Evolutionary conservation across 1,140 invertebrate genomes (phyloP), one percentile per base, ranked within the genome.

Genomic region (Bathynomus jamesi): DNA sequence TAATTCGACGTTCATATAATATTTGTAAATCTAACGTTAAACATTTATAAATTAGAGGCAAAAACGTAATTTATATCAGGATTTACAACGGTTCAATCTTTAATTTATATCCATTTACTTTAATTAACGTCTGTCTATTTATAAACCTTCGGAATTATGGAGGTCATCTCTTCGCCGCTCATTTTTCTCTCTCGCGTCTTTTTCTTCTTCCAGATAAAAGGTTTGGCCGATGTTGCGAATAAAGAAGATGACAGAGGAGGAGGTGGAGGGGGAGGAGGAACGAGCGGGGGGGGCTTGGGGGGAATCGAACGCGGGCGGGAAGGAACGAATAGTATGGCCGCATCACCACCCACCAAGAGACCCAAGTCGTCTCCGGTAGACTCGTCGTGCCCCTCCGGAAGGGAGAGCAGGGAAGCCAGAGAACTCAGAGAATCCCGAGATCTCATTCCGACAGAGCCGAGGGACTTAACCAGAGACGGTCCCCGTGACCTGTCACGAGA

Each of bases 161-260:
- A n/a, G n/a, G n/a, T n/a, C n/a, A n/a, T n/a, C n/a, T n/a, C n/a
- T n/a, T n/a, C n/a, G n/a, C n/a, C n/a, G n/a, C n/a, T n/a, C n/a
- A n/a, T n/a, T n/a, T n/a, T n/a, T n/a, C n/a, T n/a, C n/a, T n/a
- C n/a, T n/a, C n/a, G n/a, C n/a, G n/a, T n/a, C n/a, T n/a, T n/a
- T n/a, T n/a, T n/a, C n/a, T n/a, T n/a, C n/a, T n/a, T 40, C 7
- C 65, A 75, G 73, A 92, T 95, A 71, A 85, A 92, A n/a, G 92
- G 93, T 1, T 80, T 95, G 72, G 92, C 92, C 66, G 92, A 95
- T 80, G 91, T 95, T 13, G 91, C 68, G 5, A 73, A 78, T 30
- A 77, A 67, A 28, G 66, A 77, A 31, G 72, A 73, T 17, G 74
- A 75, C 27, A 70, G 76, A 31, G 74, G 69, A 7, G 69, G 73